These are phyloP conservation scores for Polia nebulosa DNA, from an alignment of 2,888 invertebrate genomes.

Conservation along the genomic window DNA sequence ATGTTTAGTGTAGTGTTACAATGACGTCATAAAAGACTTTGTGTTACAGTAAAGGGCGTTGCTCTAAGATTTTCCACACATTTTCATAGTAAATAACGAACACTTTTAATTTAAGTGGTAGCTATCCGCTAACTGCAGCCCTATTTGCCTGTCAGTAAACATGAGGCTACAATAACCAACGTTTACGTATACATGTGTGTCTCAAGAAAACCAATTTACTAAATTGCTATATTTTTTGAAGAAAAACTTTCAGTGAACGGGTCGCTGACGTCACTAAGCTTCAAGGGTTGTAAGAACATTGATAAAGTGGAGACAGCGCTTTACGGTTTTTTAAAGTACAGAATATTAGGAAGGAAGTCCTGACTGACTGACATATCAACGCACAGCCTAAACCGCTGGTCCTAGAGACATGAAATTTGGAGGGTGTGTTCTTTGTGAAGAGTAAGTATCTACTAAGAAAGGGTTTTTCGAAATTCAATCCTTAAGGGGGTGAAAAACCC, in stretches of 20 bases:
- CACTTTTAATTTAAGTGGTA: conserved; percentile 2
- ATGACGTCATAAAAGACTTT: not conserved
- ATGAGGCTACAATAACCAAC: conserved; percentile 31
- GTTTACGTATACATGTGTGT: conserved; percentile 28
- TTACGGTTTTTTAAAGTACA: not conserved
- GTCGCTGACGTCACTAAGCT: conserved; percentile 47
- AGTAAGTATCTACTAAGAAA: too few relatives aligned
- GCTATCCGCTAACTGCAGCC: conserved; percentile 23
- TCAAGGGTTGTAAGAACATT: conserved; percentile 36
- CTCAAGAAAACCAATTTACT: conserved; percentile 47
- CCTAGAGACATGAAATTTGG: too few relatives aligned
- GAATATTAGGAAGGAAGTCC: not conserved
- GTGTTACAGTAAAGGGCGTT: not conserved
- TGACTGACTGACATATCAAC: too few relatives aligned
- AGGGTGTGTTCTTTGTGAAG: too few relatives aligned
- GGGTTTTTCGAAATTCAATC: too few relatives aligned
- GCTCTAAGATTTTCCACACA: not conserved
- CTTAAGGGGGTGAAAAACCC: too few relatives aligned
- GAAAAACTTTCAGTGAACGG: conserved; percentile 29
- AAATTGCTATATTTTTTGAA: conserved; percentile 56
- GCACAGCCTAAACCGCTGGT: too few relatives aligned
- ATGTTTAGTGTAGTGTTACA: not conserved
- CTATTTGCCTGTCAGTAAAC: conserved; percentile 30
- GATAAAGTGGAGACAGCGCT: not conserved
- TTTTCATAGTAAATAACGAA: conserved; percentile 13